These are phyloP conservation scores for Drosophila grimshawi DNA, from an alignment of 1,140 invertebrate species.

Conservation along the genomic window DNA sequence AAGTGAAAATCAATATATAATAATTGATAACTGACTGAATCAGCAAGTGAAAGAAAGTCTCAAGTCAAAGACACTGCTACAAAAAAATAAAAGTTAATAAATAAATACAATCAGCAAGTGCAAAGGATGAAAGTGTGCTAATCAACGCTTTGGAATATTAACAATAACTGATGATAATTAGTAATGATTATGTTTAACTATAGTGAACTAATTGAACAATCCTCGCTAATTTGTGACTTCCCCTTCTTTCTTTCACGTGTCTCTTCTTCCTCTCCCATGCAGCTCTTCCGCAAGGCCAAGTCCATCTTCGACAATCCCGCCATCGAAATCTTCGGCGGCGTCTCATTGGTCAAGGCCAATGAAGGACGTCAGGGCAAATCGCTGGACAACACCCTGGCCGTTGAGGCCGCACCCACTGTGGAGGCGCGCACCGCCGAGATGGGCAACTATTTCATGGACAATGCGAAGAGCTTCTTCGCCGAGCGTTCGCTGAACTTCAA, in stretches of 20 bases:
- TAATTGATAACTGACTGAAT: constrained; percentile 21
- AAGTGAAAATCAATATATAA: constrained; percentile 57
- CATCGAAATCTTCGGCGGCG: constrained; percentile 86
- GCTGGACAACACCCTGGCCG: constrained; percentile 80
- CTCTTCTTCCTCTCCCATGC: constrained; percentile 15
- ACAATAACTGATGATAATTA: constrained; percentile 25
- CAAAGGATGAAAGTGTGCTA: constrained; percentile 43
- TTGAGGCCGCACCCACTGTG: constrained; percentile 85
- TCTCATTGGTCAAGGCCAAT: constrained; percentile 86
- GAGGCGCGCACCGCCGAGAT: constrained; percentile 86
- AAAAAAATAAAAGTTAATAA: not conserved
- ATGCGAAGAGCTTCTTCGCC: constrained; percentile 86
- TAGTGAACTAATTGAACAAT: constrained; percentile 36
- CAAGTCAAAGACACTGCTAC: constrained; percentile 10
- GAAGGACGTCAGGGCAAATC: constrained; percentile 84
- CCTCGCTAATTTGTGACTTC: constrained; percentile 49
- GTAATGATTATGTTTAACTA: not conserved
- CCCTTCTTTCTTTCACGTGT: constrained; percentile 16
- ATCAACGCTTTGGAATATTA: constrained; percentile 24
- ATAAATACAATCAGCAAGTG: constrained; percentile 1
- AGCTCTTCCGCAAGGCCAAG: constrained; percentile 87
- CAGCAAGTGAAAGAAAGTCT: constrained; percentile 38
- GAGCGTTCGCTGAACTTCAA: constrained; percentile 87
- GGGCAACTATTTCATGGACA: constrained; percentile 87
- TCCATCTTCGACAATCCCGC: constrained; percentile 87